Evolutionary conservation across 1,140 invertebrate genomes (phyloP).

Genomic region (Calliphora vicina): DNA sequence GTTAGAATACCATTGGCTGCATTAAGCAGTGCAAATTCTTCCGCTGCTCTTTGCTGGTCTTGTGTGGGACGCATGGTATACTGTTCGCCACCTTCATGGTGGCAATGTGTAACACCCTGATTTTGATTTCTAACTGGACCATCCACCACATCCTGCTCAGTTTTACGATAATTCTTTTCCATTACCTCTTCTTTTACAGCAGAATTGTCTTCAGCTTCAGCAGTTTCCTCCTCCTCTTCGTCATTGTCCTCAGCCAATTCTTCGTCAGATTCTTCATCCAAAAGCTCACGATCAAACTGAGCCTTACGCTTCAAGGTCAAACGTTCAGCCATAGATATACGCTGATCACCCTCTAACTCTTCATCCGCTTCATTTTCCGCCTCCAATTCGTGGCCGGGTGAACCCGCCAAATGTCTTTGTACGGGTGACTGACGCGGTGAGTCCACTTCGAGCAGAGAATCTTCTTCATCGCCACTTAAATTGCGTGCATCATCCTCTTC

Average conservation of each 20-base stretch:
- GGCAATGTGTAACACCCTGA: conserved; percentile 71
- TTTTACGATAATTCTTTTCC: conserved; percentile 43
- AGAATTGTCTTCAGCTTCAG: conserved; percentile 49
- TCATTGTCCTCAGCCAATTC: conserved; percentile 47
- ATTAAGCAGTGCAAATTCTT: background rate
- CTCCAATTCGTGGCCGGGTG: conserved; percentile 50
- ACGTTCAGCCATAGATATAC: conserved; percentile 19
- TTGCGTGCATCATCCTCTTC: conserved; percentile 71
- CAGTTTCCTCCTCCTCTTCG: conserved; percentile 42
- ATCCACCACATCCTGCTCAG: conserved; percentile 44
- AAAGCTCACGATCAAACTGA: conserved; percentile 25
- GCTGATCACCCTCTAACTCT: conserved; percentile 42
- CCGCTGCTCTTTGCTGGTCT: background rate
- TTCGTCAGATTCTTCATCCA: conserved; percentile 41
- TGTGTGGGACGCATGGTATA: conserved; percentile 72
- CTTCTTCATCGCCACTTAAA: conserved; percentile 67
- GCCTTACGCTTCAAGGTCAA: conserved; percentile 7
- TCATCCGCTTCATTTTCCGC: conserved; percentile 52
- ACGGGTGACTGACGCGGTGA: conserved; percentile 69
- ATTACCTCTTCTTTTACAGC: conserved; percentile 40
- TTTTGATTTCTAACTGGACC: conserved; percentile 53
- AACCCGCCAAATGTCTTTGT: conserved; percentile 65
- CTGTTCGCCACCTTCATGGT: conserved; percentile 70
- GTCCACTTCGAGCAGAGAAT: conserved; percentile 68
- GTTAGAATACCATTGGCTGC: background rate